Evolutionary conservation across 2,888 invertebrate genomes (phyloP), one percentile per base, ranked within the genome.

Genomic region (Thysanoteuthis rhombus): DNA sequence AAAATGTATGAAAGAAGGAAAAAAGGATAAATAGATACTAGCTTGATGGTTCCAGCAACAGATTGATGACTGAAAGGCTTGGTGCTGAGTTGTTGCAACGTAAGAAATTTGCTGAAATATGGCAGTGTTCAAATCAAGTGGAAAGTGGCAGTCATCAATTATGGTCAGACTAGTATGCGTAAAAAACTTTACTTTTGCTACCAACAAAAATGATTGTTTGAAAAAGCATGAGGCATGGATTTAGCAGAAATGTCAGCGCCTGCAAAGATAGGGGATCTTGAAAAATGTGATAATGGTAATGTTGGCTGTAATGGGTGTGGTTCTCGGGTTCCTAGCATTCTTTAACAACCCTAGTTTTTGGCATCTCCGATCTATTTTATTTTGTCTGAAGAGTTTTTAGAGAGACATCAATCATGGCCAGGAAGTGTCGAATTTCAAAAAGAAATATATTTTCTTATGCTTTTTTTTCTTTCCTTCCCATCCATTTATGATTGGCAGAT

Each of bases 401-500:
- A 36, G 36, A 75, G 36, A n/a, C 75, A 19, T 75, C 75, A 75
- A 75, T 75, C 75, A 75, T 10, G 36, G n/a, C 19, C n/a, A 75
- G n/a, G 75, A 75, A 75, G 75, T 75, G 75, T 75, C 75, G 36
- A 75, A n/a, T 75, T 75, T 75, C 75, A n/a, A 75, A 75, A 75
- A 36, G n/a, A 75, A 75, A 36, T 75, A 75, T 36, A n/a, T 36
- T 75, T 75, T 75, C 75, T 75, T 52, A 52, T 52, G 4, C 25
- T 75, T 75, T 12, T 75, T 75, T 58, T 75, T n/a, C 16, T n/a
- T 36, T n/a, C 19, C n/a, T 75, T n/a, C 10, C n/a, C 75, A 36
- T 75, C n/a, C n/a, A 75, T 75, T 75, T 75, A 75, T 75, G 75
- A 75, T 75, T 75, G 75, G 75, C 75, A 75, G 75, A n/a, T 75